These are phyloP conservation scores for Chymomyza procnemis DNA, from an alignment of 2,888 invertebrate genomes.

Conservation along the genomic window DNA sequence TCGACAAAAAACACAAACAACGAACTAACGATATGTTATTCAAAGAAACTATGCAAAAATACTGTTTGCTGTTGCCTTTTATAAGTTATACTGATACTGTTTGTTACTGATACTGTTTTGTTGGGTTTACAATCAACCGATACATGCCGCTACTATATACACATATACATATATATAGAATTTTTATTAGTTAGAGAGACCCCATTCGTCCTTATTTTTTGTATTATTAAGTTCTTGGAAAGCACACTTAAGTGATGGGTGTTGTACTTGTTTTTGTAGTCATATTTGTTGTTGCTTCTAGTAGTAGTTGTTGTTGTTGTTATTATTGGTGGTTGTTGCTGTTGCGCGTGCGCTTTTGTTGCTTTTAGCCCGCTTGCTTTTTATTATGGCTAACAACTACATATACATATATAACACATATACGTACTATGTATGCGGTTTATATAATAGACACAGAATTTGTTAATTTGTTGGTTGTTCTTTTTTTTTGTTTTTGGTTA, in stretches of 20 bases:
- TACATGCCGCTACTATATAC: constrained; percentile 41
- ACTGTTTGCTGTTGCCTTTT: constrained; percentile 1
- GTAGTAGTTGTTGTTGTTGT: constrained; percentile 38
- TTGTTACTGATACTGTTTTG: background rate
- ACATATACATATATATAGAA: constrained; percentile 27
- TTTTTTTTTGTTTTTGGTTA: constrained; percentile 19
- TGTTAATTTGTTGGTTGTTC: constrained; percentile 13
- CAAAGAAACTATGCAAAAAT: constrained; percentile 44
- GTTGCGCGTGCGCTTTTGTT: background rate
- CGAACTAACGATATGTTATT: constrained; percentile 13
- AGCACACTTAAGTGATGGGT: constrained; percentile 36
- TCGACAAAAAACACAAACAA: constrained; percentile 1
- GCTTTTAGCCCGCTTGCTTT: background rate
- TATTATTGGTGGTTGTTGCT: constrained; percentile 33
- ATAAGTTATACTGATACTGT: background rate
- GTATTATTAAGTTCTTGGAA: constrained; percentile 28
- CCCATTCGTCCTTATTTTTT: background rate
- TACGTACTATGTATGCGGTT: background rate
- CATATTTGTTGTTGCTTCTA: constrained; percentile 22
- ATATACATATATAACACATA: constrained; percentile 4
- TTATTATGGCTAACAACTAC: background rate
- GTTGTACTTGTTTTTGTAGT: constrained; percentile 15
- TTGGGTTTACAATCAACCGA: background rate
- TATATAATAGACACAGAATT: background rate
- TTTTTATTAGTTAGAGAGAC: constrained; percentile 13